A percentile compares a stretch with the other conserved stretches of the same genome.
phyloP scores from a whole-genome alignment of 1,140 invertebrate species.

The Pararge aegeria region DNA sequence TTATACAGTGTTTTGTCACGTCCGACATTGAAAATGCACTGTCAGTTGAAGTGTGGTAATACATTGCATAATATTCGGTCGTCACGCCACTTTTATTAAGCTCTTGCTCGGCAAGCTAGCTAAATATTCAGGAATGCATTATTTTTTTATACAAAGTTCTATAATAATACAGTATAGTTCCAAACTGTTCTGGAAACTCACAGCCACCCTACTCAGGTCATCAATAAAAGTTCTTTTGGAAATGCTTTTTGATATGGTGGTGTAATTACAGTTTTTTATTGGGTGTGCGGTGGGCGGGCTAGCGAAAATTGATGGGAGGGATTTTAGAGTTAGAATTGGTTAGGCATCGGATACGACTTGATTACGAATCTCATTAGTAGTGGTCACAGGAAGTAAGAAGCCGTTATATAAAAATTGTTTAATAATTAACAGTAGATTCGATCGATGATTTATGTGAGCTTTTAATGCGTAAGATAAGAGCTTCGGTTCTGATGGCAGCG shows the following conservation, averaged over 20 bases:
- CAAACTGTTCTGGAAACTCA: background rate
- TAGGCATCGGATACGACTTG: conserved; percentile 34
- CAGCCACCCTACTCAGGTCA: conserved; percentile 17
- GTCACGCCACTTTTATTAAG: too few species aligned
- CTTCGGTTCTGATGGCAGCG: background rate
- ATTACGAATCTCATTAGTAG: conserved; percentile 35
- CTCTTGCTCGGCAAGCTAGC: too few species aligned
- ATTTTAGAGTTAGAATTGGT: conserved; percentile 39
- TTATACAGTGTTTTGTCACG: too few species aligned
- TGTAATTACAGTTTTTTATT: conserved; percentile 54
- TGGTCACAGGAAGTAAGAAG: conserved; percentile 27
- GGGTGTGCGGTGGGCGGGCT: conserved; percentile 49
- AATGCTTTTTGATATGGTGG: conserved; percentile 46
- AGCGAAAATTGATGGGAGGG: conserved; percentile 65
- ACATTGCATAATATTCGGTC: too few species aligned
- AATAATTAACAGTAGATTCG: conserved; percentile 23
- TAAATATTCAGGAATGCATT: too few species aligned
- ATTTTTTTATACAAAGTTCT: too few species aligned
- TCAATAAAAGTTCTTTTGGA: conserved; percentile 27
- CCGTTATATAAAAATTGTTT: conserved; percentile 18
- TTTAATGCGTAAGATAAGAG: conserved; percentile 10
- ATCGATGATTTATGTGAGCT: conserved; percentile 14
- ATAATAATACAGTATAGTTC: background rate
- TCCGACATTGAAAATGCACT: too few species aligned
- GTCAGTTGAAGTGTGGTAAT: too few species aligned